phyloP scores from a whole-genome alignment of 2,888 invertebrate species.

The Tethea ocularis region DNA sequence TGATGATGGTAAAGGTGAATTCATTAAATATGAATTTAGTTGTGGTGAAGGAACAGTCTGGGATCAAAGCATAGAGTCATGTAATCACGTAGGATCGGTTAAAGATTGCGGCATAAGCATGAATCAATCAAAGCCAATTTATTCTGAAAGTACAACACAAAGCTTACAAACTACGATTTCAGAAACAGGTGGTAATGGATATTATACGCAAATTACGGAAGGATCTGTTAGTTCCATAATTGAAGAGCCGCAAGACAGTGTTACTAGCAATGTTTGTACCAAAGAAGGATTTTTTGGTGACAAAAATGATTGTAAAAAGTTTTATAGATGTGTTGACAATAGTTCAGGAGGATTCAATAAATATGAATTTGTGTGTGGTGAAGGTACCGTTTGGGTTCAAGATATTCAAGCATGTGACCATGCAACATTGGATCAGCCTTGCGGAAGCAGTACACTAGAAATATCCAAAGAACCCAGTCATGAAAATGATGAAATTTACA shows the following conservation, averaged over 20 bases:
- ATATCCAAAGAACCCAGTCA: conserved; percentile 18
- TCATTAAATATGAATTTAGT: conserved; percentile 86
- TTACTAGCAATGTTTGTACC: background rate
- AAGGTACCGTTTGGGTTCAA: conserved; percentile 84
- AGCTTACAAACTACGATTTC: conserved; percentile 1
- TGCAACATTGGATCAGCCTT: conserved; percentile 9
- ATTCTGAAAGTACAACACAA: conserved; percentile 13
- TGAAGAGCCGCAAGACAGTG: background rate
- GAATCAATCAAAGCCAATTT: conserved; percentile 12
- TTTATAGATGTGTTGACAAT: conserved; percentile 79
- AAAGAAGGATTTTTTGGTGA: conserved; percentile 74
- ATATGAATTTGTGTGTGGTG: conserved; percentile 82
- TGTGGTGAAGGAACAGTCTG: conserved; percentile 91
- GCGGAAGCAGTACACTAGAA: conserved; percentile 10
- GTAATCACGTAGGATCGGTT: conserved; percentile 86
- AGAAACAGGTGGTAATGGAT: background rate
- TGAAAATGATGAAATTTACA: conserved; percentile 30
- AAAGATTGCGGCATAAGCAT: conserved; percentile 53
- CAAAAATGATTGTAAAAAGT: conserved; percentile 71
- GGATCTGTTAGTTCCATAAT: background rate
- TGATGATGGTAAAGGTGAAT: conserved; percentile 83
- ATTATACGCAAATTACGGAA: background rate
- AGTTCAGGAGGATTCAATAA: conserved; percentile 71
- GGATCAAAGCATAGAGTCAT: conserved; percentile 87
- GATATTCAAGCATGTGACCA: conserved; percentile 13